phyloP scores from a whole-genome alignment of 2,113 vertebrate species.

The Saccopteryx leptura region DNA sequence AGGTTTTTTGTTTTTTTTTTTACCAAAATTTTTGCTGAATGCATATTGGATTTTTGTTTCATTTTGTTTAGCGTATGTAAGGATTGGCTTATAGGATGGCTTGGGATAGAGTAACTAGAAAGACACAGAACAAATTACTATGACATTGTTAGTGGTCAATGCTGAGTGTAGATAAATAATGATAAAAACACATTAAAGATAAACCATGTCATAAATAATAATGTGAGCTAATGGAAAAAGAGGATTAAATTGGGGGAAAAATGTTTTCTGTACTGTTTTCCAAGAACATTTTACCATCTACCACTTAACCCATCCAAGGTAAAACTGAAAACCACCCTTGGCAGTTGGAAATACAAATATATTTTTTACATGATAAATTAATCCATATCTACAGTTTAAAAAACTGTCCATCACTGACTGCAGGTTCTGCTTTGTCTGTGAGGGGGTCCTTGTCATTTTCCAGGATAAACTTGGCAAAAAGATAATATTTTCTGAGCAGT shows the following conservation, averaged over 20 bases:
- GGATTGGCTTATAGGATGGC: background rate
- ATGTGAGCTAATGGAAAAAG: background rate
- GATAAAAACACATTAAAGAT: background rate
- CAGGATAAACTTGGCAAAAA: background rate
- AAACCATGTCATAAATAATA: conserved; percentile 13
- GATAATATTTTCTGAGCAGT: background rate
- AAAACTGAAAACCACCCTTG: background rate
- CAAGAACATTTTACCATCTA: background rate
- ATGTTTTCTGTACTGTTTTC: background rate
- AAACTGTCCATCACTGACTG: background rate
- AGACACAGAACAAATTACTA: background rate
- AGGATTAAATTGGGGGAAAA: background rate
- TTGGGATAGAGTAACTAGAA: background rate
- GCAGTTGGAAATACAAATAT: conserved; percentile 2
- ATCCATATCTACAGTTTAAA: background rate
- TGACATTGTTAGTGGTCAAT: background rate
- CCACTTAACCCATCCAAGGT: background rate
- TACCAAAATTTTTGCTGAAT: background rate
- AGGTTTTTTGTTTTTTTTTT: background rate
- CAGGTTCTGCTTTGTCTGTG: background rate
- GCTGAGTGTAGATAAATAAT: background rate
- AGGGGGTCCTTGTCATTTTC: background rate
- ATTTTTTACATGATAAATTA: background rate
- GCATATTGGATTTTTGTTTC: background rate
- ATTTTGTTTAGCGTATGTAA: background rate